Evolutionary conservation across 2,888 invertebrate genomes (phyloP).

Genomic region (Margaritifera margaritifera): DNA sequence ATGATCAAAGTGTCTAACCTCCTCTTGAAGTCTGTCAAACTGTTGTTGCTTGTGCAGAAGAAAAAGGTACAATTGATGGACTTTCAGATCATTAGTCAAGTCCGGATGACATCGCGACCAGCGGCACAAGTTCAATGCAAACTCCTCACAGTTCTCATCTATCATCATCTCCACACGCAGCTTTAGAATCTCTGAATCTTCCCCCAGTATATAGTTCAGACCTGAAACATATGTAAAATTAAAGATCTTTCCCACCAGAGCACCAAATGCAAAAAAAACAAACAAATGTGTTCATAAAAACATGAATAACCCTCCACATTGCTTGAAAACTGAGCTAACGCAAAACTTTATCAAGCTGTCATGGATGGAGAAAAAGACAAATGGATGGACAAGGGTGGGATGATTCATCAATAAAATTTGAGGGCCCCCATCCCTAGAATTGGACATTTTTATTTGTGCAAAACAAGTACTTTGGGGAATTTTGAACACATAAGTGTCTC

Average conservation of each 20-base stretch:
- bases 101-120: conserved; percentile 64
- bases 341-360: too few species aligned
- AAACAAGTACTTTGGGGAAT: too few species aligned
- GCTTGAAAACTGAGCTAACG: too few species aligned
- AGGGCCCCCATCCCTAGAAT: too few species aligned
- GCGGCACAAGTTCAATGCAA: conserved; percentile 68
- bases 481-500: too few species aligned
- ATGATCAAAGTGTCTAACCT: conserved; percentile 40
- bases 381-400: too few species aligned
- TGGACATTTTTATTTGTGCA: too few species aligned
- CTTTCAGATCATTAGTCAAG: conserved; percentile 57
- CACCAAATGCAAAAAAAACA: too few species aligned
- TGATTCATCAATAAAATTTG: too few species aligned
- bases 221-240: conserved; percentile 16
- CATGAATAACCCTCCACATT: too few species aligned
- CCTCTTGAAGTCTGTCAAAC: conserved; percentile 63
- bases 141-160: conserved; percentile 69
- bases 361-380: too few species aligned
- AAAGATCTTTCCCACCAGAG: background rate
- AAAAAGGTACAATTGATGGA: conserved; percentile 61
- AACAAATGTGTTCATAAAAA: too few species aligned
- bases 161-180: conserved; percentile 69
- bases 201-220: conserved; percentile 50
- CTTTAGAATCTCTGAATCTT: conserved; percentile 61
- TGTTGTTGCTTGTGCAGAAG: conserved; percentile 61